Evolutionary conservation across 2,797 vertebrate species (phyloP), one percentile per base, ranked within the genome.

Genomic region (Mareca strepera): DNA sequence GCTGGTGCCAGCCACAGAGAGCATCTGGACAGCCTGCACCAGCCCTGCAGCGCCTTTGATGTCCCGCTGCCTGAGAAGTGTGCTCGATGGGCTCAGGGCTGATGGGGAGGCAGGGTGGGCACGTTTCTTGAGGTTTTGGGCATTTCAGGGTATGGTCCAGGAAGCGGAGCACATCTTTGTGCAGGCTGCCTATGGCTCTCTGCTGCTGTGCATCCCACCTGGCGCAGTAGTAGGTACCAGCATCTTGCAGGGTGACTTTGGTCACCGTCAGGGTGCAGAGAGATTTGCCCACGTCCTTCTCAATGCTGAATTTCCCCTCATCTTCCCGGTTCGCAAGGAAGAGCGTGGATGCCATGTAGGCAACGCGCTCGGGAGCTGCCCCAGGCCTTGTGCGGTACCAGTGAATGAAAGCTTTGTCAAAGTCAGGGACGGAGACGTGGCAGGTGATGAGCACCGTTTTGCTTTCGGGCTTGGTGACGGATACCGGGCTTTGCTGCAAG

Each of bases 221-320:
- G 3, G 92, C 88, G 25, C 96, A 96, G 76, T 89, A 97, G 79
- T 96, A 97, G 46, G 80, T 73, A 3, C 53, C 93, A 7, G 82
- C 52, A 31, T 97, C 96, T 9, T 69, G 77, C 9, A 3, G 46
- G 4, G 22, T 76, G 11, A 90, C 10, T 46, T 76, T 91, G 43
- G 3, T 62, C 8, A 97, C 12, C 7, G n/a, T 48, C n/a, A 97
- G 41, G 17, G n/a, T 91, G 33, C 21, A 96, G n/a, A 66, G 4
- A 7, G 85, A 83, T 22, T 31, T 79, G 26, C 28, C 2, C 1
- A 5, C 5, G 17, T 81, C 69, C 41, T 74, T 86, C 16, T 88
- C 44, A 1, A 63, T 15, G 16, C 66, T 72, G 29, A 83, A 90
- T n/a, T 92, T 94, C 17, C 41, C 23, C 29, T 64, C 2, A 1